Percentiles rank a stretch among this genome's conserved stretches.
These are phyloP conservation scores for Athetis lepigone DNA, from an alignment of 2,888 invertebrate genomes.

Conservation along the genomic window DNA sequence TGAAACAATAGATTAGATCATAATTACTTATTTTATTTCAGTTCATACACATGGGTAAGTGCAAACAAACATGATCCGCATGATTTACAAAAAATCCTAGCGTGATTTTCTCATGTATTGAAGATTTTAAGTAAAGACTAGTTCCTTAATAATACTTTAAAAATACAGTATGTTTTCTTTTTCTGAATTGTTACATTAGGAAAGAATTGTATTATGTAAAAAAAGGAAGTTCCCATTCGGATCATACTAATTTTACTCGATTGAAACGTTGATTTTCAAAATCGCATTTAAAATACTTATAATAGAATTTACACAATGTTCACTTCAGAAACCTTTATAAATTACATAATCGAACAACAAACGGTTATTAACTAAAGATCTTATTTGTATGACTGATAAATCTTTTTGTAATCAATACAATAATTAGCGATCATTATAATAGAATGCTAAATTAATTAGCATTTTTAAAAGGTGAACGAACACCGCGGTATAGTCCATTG, in stretches of 20 bases:
- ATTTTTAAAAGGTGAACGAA: slow-evolving; percentile 11
- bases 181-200: not conserved
- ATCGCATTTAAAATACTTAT: not conserved
- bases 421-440: slow-evolving; percentile 2
- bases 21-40: not conserved
- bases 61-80: too few relatives aligned
- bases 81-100: not conserved
- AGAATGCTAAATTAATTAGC: slow-evolving; percentile 4
- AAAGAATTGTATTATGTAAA: not conserved
- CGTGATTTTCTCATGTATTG: not conserved
- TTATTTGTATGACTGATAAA: slow-evolving; percentile 23
- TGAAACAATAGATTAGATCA: slow-evolving; percentile 33
- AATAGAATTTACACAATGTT: not conserved
- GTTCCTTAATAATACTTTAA: not conserved
- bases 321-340: slow-evolving; percentile 1
- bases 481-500: slow-evolving; percentile 1
- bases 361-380: not conserved
- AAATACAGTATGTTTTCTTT: too few relatives aligned
- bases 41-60: not conserved
- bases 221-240: not conserved
- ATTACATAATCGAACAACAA: slow-evolving; percentile 10
- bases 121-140: not conserved
- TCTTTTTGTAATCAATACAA: not conserved
- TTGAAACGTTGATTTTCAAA: not conserved
- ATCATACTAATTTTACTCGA: not conserved